These are phyloP conservation scores for Eumaeus atala DNA, from an alignment of 1,140 invertebrate species.

Conservation along the genomic window DNA sequence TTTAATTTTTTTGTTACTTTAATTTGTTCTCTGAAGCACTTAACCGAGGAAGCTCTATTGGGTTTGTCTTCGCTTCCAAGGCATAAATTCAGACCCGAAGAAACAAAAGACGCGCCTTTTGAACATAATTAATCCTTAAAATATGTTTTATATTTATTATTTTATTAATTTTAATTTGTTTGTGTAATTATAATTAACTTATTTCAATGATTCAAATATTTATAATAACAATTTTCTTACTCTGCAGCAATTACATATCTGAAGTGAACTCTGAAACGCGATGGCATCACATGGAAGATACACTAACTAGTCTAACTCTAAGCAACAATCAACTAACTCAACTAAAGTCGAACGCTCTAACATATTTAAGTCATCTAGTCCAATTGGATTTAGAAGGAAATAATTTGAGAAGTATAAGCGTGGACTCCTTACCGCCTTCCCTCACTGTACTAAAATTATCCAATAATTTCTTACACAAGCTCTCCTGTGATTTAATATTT, in stretches of 20 bases:
- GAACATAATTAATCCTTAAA: too few species aligned
- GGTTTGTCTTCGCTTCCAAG: too few species aligned
- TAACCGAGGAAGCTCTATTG: too few species aligned
- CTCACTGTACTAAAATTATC: constrained; percentile 84
- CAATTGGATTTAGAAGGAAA: constrained; percentile 86
- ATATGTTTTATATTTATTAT: too few species aligned
- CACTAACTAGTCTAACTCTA: constrained; percentile 84
- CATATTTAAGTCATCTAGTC: constrained; percentile 76
- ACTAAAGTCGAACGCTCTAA: constrained; percentile 75
- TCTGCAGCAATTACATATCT: constrained; percentile 61
- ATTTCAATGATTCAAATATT: not conserved
- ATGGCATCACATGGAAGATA: constrained; percentile 84
- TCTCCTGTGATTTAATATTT: constrained; percentile 79
- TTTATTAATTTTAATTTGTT: too few species aligned
- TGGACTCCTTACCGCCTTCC: constrained; percentile 77
- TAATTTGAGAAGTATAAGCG: constrained; percentile 77
- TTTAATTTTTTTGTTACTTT: too few species aligned
- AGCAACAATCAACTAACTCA: constrained; percentile 86
- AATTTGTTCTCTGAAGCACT: too few species aligned
- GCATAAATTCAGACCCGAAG: too few species aligned
- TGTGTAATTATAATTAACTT: too few species aligned
- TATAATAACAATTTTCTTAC: constrained; percentile 19
- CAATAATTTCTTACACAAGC: constrained; percentile 81
- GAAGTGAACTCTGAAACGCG: constrained; percentile 43
- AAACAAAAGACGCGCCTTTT: too few species aligned